Evolutionary conservation across 2,888 invertebrate species (phyloP).

Genomic region (Eupsilia transversa): DNA sequence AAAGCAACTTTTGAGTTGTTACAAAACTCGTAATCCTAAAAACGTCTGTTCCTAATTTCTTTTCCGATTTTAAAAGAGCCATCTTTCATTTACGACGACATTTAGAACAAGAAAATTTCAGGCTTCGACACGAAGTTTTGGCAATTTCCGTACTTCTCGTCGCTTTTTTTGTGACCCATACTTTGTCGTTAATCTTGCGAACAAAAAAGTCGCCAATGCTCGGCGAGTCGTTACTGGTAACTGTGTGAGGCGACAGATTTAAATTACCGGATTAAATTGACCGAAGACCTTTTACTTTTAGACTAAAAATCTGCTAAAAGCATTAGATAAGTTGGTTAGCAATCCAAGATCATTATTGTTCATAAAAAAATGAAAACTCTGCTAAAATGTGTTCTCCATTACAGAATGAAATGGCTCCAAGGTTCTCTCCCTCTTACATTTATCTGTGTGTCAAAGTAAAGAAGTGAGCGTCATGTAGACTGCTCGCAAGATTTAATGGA

Average conservation of each 20-base stretch:
- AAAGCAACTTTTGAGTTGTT: constrained; percentile 80
- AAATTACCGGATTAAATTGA: constrained; percentile 80
- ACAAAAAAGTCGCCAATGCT: constrained; percentile 87
- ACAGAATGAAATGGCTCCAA: constrained; percentile 25
- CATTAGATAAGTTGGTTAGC: constrained; percentile 43
- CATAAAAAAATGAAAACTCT: constrained; percentile 16
- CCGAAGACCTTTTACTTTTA: constrained; percentile 68
- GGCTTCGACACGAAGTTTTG: constrained; percentile 89
- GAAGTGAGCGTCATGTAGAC: constrained; percentile 13
- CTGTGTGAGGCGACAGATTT: constrained; percentile 84
- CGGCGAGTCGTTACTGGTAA: constrained; percentile 81
- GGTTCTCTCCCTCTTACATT: neutral
- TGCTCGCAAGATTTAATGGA: too few species aligned
- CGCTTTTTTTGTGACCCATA: constrained; percentile 88
- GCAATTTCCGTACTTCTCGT: constrained; percentile 88
- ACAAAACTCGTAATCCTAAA: constrained; percentile 88
- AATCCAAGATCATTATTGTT: constrained; percentile 26
- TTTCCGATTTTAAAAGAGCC: constrained; percentile 89
- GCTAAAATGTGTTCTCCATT: constrained; percentile 16
- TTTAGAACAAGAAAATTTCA: constrained; percentile 90
- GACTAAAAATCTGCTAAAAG: constrained; percentile 60
- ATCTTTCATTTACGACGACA: constrained; percentile 90
- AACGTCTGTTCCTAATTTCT: constrained; percentile 90
- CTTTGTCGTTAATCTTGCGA: constrained; percentile 89
- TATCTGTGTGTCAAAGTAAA: constrained; percentile 34